Conservation (phyloP, 2,888 invertebrate genomes). For the Tortricodes alternella region DNA sequence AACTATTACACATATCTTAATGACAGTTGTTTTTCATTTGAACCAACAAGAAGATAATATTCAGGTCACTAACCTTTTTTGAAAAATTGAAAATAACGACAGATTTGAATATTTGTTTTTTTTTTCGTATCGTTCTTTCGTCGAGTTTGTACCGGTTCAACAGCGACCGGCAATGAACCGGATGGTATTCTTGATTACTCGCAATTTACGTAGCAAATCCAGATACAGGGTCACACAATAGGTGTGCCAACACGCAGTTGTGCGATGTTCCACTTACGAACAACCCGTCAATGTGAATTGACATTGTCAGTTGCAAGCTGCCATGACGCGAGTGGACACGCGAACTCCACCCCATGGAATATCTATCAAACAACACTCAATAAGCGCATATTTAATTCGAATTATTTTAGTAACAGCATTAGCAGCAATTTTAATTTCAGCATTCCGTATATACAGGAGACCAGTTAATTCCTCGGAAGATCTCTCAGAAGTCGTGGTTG, state of each 20-base stretch:
- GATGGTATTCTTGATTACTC: constrained; percentile 36
- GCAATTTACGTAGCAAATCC: constrained; percentile 43
- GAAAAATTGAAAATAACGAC: too few relatives aligned
- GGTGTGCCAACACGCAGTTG: constrained; percentile 44
- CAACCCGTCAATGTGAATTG: constrained; percentile 41
- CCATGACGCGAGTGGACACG: constrained; percentile 73
- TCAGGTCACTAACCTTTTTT: too few relatives aligned
- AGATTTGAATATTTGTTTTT: background rate
- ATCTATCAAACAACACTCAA: constrained; percentile 55
- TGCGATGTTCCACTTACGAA: constrained; percentile 59
- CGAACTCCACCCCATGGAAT: constrained; percentile 50
- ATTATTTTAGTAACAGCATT: constrained; percentile 51
- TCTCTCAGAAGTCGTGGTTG: constrained; percentile 61
- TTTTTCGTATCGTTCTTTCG: background rate
- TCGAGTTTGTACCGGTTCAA: background rate
- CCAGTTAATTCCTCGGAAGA: constrained; percentile 57
- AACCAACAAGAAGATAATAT: background rate
- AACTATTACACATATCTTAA: too few relatives aligned
- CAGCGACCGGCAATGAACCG: background rate
- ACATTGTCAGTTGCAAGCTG: constrained; percentile 65
- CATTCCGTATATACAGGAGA: constrained; percentile 54
- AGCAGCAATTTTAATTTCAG: constrained; percentile 43
- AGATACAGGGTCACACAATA: constrained; percentile 63
- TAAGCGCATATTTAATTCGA: constrained; percentile 56
- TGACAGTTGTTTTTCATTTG: background rate